Percentiles rank a stretch among this genome's conserved stretches.
Evolutionary conservation across 2,113 vertebrate genomes (phyloP).

Genomic region (Ciconia stormi): DNA sequence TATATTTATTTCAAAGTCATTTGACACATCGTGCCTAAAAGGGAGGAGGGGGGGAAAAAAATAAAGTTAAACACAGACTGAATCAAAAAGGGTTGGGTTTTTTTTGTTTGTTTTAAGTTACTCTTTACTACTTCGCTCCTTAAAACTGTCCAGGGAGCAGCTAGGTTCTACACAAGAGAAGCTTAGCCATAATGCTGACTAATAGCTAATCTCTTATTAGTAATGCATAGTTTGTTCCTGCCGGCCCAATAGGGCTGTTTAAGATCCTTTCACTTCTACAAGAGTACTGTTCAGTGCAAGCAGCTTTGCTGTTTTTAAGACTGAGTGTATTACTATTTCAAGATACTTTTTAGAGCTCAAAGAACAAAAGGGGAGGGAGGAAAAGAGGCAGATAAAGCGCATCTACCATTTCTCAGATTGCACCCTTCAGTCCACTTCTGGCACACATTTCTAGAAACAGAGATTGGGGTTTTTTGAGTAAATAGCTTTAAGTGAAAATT

Average conservation of each 20-base stretch:
- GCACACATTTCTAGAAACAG: neutral
- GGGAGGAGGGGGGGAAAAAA: neutral
- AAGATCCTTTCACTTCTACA: neutral
- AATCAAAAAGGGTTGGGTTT: neutral
- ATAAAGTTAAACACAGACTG: neutral
- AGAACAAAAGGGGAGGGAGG: neutral
- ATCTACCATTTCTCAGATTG: neutral
- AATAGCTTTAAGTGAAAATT: neutral
- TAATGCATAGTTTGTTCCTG: neutral
- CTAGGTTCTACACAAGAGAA: neutral
- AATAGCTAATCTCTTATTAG: neutral
- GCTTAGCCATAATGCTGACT: neutral
- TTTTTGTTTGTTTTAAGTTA: neutral
- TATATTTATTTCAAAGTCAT: constrained; percentile 89
- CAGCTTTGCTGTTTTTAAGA: neutral
- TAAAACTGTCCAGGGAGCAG: neutral
- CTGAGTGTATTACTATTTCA: neutral
- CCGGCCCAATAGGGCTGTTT: neutral
- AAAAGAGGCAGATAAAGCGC: neutral
- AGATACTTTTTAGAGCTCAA: neutral
- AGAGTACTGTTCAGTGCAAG: neutral
- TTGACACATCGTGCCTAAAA: constrained; percentile 86
- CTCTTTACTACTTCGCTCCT: neutral
- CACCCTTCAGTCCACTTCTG: neutral
- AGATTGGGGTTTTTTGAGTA: neutral